Conservation (phyloP, 2,888 invertebrate genomes). For the Macrophya alboannulata region DNA sequence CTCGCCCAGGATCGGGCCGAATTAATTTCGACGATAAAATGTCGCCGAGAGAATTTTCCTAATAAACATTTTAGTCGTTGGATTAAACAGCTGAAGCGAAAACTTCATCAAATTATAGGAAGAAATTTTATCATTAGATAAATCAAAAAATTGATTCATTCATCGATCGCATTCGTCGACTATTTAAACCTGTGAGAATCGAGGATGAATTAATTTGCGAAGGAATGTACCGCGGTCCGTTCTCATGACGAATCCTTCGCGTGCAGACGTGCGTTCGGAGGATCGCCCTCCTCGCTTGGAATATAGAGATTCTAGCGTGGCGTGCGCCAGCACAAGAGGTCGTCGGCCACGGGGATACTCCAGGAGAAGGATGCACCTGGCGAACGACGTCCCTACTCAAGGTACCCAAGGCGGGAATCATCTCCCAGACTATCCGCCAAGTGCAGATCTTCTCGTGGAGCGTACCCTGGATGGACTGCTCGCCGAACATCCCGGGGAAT, state of each 20-base stretch:
- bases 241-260: slow-evolving; percentile 78
- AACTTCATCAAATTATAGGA: background rate
- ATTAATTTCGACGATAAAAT: background rate
- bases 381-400: slow-evolving; percentile 88
- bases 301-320: slow-evolving; percentile 72
- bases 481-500: slow-evolving; percentile 95
- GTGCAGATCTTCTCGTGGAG: slow-evolving; percentile 92
- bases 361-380: slow-evolving; percentile 87
- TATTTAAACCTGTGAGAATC: background rate
- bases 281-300: slow-evolving; percentile 77
- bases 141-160: background rate
- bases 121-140: background rate
- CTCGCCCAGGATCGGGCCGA: background rate
- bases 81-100: background rate
- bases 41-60: background rate
- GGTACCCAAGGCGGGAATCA: slow-evolving; percentile 72
- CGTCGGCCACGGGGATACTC: slow-evolving; percentile 73
- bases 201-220: slow-evolving; percentile 40
- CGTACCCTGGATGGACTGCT: slow-evolving; percentile 92
- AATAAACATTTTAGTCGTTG: background rate
- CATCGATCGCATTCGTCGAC: background rate
- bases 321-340: slow-evolving; percentile 69
- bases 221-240: slow-evolving; percentile 54
- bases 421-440: slow-evolving; percentile 84
- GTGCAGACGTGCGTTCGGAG: slow-evolving; percentile 74